Percentiles rank a stretch among this genome's conserved stretches.
phyloP scores from a whole-genome alignment of 2,797 vertebrate genomes.

The Enteromius viviparus region DNA sequence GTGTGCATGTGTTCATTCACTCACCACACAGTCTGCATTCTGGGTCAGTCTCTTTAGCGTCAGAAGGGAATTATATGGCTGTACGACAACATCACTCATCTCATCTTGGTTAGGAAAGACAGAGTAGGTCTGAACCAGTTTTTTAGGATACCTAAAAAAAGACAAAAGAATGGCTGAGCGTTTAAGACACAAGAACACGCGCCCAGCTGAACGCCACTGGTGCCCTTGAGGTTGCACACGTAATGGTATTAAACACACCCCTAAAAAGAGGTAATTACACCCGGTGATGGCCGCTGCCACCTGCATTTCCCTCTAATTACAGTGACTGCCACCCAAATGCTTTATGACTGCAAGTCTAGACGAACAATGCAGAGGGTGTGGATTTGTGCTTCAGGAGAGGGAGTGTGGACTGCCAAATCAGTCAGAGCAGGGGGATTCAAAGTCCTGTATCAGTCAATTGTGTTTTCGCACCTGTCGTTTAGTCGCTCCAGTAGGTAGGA shows the following conservation, averaged over 20 bases:
- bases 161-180: background rate
- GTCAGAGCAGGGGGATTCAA: background rate
- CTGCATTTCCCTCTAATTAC: constrained; percentile 44
- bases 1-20: constrained; percentile 24
- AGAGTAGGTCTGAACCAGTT: constrained; percentile 95
- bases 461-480: constrained; percentile 88
- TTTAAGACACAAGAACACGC: background rate
- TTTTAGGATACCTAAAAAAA: constrained; percentile 91
- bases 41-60: constrained; percentile 96
- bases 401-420: constrained; percentile 17
- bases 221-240: constrained; percentile 26
- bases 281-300: constrained; percentile 12
- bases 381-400: constrained; percentile 12
- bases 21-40: constrained; percentile 97
- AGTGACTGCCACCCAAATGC: constrained; percentile 34
- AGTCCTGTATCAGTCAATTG: background rate
- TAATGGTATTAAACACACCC: constrained; percentile 32
- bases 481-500: constrained; percentile 94
- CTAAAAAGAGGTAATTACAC: constrained; percentile 43
- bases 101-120: constrained; percentile 98
- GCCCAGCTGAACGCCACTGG: background rate
- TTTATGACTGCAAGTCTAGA: constrained; percentile 32
- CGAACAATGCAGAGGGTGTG: constrained; percentile 24
- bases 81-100: constrained; percentile 98
- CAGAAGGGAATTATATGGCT: constrained; percentile 96